Conservation (phyloP, 2,797 vertebrate genomes). For the Sebastes itinus region DNA sequence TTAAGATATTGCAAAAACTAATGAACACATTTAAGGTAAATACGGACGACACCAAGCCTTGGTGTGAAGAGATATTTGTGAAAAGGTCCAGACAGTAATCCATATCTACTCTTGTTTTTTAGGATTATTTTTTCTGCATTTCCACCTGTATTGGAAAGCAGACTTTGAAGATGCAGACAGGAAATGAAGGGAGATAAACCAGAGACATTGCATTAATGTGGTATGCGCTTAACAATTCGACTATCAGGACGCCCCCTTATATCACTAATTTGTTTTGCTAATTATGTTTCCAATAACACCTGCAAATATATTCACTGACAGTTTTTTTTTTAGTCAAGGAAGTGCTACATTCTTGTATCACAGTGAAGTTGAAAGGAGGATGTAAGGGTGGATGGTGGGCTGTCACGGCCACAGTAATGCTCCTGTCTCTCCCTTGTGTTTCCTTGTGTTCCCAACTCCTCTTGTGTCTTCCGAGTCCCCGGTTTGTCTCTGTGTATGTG, state of each 20-base stretch:
- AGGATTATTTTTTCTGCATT: not conserved
- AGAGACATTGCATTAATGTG: not conserved
- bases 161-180: not conserved
- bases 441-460: too few relatives aligned
- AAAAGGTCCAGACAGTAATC: not conserved
- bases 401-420: too few relatives aligned
- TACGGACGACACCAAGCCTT: too few relatives aligned
- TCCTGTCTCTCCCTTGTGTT: too few relatives aligned
- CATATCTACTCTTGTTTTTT: not conserved
- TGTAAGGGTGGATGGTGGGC: too few relatives aligned
- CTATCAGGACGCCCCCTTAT: not conserved
- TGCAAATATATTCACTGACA: not conserved
- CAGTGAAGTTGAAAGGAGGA: not conserved
- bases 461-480: too few relatives aligned
- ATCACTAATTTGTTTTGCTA: not conserved
- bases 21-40: not conserved
- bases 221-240: not conserved
- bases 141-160: not conserved
- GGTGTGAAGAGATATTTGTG: too few relatives aligned
- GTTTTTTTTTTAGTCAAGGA: not conserved
- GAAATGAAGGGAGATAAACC: not conserved
- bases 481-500: too few relatives aligned
- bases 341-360: not conserved
- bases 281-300: not conserved
- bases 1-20: not conserved